Evolutionary conservation across 2,113 vertebrate species (phyloP).

Genomic region (Mus pahari): DNA sequence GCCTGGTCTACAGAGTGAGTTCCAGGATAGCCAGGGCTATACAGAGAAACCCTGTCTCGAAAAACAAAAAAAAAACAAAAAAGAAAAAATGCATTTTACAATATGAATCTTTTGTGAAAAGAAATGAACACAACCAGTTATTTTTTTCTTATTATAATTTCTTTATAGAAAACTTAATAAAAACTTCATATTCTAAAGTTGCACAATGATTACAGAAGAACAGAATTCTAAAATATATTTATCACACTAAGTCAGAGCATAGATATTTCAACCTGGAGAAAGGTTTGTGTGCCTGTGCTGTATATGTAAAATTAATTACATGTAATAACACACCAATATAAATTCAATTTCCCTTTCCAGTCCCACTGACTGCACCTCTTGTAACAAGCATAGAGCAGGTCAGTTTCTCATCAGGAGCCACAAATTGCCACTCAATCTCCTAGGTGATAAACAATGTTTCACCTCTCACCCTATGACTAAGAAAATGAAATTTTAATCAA

Average conservation of each 20-base stretch:
- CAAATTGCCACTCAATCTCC: slow-evolving; percentile 80
- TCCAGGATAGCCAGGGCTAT: too few relatives aligned
- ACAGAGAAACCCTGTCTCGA: too few relatives aligned
- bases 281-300: slow-evolving; percentile 61
- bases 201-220: slow-evolving; percentile 49
- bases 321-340: slow-evolving; percentile 77
- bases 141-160: slow-evolving; percentile 40
- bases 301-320: slow-evolving; percentile 81
- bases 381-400: slow-evolving; percentile 78
- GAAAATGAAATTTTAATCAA: slow-evolving; percentile 70
- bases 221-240: slow-evolving; percentile 45
- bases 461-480: slow-evolving; percentile 60
- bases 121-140: slow-evolving; percentile 30
- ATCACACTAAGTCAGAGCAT: slow-evolving; percentile 50
- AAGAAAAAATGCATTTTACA: background rate
- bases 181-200: slow-evolving; percentile 6
- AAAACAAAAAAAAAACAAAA: background rate
- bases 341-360: slow-evolving; percentile 81
- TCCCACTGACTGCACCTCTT: slow-evolving; percentile 71
- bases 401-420: slow-evolving; percentile 84
- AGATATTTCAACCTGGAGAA: slow-evolving; percentile 64
- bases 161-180: slow-evolving; percentile 40
- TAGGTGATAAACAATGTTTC: slow-evolving; percentile 81
- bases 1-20: too few relatives aligned
- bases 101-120: slow-evolving; percentile 55